A percentile compares a stretch with the other conserved stretches of the same genome.
phyloP scores from a whole-genome alignment of 2,797 vertebrate genomes.

The Pitangus sulphuratus region DNA sequence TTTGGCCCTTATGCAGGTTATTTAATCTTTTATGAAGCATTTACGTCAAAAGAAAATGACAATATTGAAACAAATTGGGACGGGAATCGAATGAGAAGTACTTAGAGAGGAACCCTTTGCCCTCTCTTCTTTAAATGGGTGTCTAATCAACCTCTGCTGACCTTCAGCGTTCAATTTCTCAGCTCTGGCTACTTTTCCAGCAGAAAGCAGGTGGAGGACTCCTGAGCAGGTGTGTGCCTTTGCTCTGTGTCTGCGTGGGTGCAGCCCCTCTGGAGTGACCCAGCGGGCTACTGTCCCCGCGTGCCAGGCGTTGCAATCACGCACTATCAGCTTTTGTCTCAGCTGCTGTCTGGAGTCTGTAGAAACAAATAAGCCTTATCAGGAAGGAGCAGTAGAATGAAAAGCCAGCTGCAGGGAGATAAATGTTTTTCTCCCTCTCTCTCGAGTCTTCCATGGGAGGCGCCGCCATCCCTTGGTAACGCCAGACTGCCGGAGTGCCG shows the following conservation, averaged over 20 bases:
- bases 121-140: not conserved
- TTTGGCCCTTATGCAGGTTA: not conserved
- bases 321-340: not conserved
- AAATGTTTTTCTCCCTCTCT: not conserved
- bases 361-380: not conserved
- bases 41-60: not conserved
- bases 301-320: rapidly evolving
- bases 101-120: not conserved
- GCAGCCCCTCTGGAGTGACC: not conserved
- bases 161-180: not conserved
- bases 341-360: not conserved
- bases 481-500: not conserved
- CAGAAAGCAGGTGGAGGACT: not conserved
- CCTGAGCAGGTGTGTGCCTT: not conserved
- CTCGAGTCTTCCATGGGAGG: rapidly evolving
- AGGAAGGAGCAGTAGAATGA: not conserved
- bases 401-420: not conserved
- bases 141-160: constrained; percentile 20
- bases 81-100: not conserved
- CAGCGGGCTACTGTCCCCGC: not conserved
- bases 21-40: constrained; percentile 24
- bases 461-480: not conserved
- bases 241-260: not conserved
- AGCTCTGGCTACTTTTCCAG: not conserved
- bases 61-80: not conserved